Conservation (phyloP, 2,113 vertebrate species). For the Leptobrachium leishanense region DNA sequence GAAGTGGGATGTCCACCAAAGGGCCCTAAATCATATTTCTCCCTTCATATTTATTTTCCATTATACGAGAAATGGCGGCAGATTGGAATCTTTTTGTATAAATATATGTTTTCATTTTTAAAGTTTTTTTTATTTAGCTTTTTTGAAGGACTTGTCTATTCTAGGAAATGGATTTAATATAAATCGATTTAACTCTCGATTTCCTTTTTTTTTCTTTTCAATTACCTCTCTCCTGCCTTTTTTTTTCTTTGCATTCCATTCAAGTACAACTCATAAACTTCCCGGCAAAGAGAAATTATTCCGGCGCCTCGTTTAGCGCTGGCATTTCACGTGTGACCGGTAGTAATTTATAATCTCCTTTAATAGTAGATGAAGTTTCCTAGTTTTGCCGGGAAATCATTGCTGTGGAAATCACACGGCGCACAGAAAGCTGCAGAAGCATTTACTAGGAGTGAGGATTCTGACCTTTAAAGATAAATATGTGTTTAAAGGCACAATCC, state of each 20-base stretch:
- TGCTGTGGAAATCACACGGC: neutral
- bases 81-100: neutral
- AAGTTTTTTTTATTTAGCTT: neutral
- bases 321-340: slow-evolving; percentile 6
- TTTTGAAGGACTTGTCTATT: neutral
- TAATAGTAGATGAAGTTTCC: neutral
- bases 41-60: neutral
- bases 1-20: too few relatives aligned
- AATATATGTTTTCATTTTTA: too few relatives aligned
- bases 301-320: neutral
- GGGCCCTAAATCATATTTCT: neutral
- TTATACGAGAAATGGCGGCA: neutral
- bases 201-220: neutral
- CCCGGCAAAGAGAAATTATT: neutral
- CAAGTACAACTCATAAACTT: neutral
- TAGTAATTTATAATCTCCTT: neutral
- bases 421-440: neutral
- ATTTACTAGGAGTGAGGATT: neutral
- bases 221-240: neutral
- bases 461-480: slow-evolving; percentile 9
- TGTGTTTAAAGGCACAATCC: slow-evolving; percentile 1
- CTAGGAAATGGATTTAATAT: neutral
- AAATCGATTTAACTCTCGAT: neutral
- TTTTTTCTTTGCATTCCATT: neutral
- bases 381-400: neutral